Evolutionary conservation across 2,888 invertebrate genomes (phyloP).

Genomic region (Tuberolachnus salignus): DNA sequence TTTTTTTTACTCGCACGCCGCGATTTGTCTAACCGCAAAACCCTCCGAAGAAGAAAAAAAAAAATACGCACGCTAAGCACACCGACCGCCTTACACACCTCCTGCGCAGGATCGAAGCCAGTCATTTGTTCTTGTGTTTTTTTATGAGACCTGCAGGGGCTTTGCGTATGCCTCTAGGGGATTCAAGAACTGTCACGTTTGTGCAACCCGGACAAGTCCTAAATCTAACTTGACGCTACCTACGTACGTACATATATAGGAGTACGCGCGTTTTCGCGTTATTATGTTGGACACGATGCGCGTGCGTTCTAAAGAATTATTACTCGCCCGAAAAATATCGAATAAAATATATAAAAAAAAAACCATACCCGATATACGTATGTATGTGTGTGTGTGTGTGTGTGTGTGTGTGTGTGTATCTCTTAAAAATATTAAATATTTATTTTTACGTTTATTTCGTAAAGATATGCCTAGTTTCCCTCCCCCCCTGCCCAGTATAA

Average conservation of each 20-base stretch:
- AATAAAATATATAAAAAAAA: not conserved
- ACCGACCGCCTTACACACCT: constrained; percentile 14
- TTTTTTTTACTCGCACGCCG: constrained; percentile 19
- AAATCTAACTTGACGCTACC: constrained; percentile 52
- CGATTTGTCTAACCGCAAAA: constrained; percentile 53
- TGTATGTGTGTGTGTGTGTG: too few species aligned
- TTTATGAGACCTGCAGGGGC: constrained; percentile 36
- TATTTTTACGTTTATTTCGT: not conserved
- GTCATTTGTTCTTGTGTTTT: constrained; percentile 49
- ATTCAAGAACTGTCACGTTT: constrained; percentile 49
- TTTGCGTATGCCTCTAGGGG: constrained; percentile 30
- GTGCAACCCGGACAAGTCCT: constrained; percentile 39
- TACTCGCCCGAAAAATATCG: not conserved
- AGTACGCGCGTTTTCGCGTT: constrained; percentile 5
- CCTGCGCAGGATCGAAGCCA: constrained; percentile 32
- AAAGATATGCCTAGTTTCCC: too few species aligned
- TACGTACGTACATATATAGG: not conserved
- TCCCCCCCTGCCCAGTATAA: too few species aligned
- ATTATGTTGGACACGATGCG: constrained; percentile 1
- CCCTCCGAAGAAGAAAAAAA: constrained; percentile 11
- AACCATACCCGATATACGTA: too few species aligned
- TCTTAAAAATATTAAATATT: not conserved
- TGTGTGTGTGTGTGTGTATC: too few species aligned
- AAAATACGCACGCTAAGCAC: constrained; percentile 2
- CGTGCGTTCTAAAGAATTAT: constrained; percentile 19